Conservation (phyloP, 2,888 invertebrate species). For the Eupithecia exiguata region DNA sequence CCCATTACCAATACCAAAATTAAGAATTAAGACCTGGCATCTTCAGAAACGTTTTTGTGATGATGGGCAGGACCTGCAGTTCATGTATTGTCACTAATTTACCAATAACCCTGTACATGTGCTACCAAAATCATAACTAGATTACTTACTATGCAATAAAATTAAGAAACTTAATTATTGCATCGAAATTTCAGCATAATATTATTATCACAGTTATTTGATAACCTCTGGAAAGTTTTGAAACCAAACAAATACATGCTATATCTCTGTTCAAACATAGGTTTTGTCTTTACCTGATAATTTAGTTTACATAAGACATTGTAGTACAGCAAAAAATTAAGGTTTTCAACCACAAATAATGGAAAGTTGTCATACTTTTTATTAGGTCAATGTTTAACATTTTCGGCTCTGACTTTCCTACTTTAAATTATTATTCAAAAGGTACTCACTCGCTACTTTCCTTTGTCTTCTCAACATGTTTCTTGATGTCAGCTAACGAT, state of each 20-base stretch:
- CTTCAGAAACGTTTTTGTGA: too few species aligned
- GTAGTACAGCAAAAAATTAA: neutral
- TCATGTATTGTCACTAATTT: too few species aligned
- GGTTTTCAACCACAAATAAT: neutral
- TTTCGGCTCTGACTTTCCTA: neutral
- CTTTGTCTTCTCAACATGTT: conserved; percentile 91
- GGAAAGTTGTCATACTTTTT: neutral
- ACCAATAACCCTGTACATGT: too few species aligned
- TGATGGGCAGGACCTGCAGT: too few species aligned
- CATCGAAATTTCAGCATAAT: neutral
- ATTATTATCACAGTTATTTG: conserved; percentile 5
- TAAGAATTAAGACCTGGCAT: too few species aligned
- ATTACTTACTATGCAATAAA: neutral
- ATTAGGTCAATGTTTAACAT: neutral
- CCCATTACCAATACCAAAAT: too few species aligned
- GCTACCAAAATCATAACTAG: neutral
- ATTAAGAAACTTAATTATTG: neutral
- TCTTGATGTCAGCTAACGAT: conserved; percentile 92
- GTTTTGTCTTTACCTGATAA: conserved; percentile 11
- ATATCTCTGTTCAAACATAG: conserved; percentile 24
- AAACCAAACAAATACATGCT: conserved; percentile 28
- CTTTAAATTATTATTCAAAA: conserved; percentile 4
- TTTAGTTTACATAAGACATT: conserved; percentile 24
- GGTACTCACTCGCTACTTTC: conserved; percentile 92
- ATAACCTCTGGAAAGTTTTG: conserved; percentile 28